Conservation (phyloP, 1,140 invertebrate species). For the Megalopta genalis region DNA sequence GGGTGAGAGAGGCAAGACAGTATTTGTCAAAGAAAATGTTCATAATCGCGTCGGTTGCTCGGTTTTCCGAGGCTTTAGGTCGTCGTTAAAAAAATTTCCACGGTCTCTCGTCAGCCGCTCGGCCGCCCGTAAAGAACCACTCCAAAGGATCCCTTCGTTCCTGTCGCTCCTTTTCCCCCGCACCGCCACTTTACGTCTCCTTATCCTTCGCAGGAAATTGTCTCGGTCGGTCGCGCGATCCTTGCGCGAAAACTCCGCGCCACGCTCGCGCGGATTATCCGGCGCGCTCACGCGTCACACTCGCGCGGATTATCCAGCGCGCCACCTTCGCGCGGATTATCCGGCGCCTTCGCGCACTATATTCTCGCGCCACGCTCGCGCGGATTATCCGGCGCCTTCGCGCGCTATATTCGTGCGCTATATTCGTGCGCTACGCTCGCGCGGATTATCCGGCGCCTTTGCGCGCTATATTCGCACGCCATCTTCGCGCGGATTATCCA, state of each 20-base stretch:
- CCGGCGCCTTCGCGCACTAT: too few species aligned
- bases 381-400: too few species aligned
- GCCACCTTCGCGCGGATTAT: too few species aligned
- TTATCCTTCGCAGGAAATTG: constrained; percentile 18
- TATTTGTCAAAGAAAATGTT: constrained; percentile 65
- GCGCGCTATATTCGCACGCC: too few species aligned
- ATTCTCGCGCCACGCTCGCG: too few species aligned
- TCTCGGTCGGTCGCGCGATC: constrained; percentile 31
- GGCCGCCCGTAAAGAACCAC: constrained; percentile 69
- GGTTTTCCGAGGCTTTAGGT: constrained; percentile 69
- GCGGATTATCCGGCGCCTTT: too few species aligned
- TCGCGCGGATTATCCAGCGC: too few species aligned
- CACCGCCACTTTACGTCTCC: not conserved
- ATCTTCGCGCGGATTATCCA: too few species aligned
- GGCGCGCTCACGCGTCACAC: too few species aligned
- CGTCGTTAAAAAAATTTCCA: constrained; percentile 78
- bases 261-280: constrained; percentile 11
- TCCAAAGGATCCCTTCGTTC: constrained; percentile 39
- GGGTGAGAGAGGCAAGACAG: constrained; percentile 29
- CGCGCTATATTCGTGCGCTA: too few species aligned
- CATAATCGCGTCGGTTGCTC: constrained; percentile 55
- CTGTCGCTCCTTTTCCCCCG: constrained; percentile 4
- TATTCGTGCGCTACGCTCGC: too few species aligned
- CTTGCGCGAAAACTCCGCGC: constrained; percentile 19
- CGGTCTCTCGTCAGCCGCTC: constrained; percentile 75